Base-by-base conservation (phyloP, 2,797 vertebrate species). In the Melanogrammus aeglefinus region DNA sequence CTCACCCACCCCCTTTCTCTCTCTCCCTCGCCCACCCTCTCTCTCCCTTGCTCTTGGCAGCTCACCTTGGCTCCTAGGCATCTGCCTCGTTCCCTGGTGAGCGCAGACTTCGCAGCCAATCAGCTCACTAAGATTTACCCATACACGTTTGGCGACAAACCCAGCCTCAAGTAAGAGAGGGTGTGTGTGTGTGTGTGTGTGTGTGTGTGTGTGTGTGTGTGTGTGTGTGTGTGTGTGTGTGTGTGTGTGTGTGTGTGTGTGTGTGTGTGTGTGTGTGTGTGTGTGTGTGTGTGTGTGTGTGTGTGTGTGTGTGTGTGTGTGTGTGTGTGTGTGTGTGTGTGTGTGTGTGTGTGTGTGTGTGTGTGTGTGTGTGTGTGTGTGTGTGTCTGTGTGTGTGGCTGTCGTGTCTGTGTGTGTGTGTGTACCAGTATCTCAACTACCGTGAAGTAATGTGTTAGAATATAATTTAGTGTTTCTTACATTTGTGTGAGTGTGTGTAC, bases 51-150 rank as follows among this genome's bases (percentile, higher is more conserved):
- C 57, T 74, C 36, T 44, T 41, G 90, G 38, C 91, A 99, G 98
- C 94, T 99, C 75, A 96, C 96, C 0, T 85, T 94, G 83, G 97
- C 98, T 79, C 98, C 98, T 0, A 96, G 94, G 78, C 95, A 94
- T 85, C 92, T 99, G 18, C 97, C 98, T 0, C 93, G 94, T 0
- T 94, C 97, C 72, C 92, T 99, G 91, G 93, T 98, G 81, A 99
- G 97, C 27, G 97, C 96, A 78, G 97, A 99, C 88, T 98, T 99
- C 77, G 97, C 98, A 76, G 97, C 97, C 75, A 99, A 99, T 92
- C 95, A 96, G 86, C 96, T 99, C 38, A 95, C 95, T 63, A 96
- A 93, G 89, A 96, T 99, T 91, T 99, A 95, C 81, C 96, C 95
- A 8, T 95, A 97, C 82, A 99, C 98, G 0, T 99, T 99, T 91